These are phyloP conservation scores for Nycticryphes semicollaris DNA, from an alignment of 2,113 vertebrate genomes.

Conservation along the genomic window DNA sequence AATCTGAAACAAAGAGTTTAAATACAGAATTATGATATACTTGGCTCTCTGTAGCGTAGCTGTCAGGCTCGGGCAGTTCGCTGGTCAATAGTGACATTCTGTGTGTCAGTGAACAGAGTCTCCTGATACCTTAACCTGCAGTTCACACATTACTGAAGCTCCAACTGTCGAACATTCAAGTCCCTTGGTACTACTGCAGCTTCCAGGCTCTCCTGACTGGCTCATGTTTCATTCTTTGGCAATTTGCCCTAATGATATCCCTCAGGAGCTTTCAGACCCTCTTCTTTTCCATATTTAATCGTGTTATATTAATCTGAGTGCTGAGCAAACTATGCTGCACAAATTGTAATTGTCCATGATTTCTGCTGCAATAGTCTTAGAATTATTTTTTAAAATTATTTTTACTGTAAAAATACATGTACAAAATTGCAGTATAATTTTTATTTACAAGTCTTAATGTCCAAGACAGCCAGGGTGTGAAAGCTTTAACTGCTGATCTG, in stretches of 20 bases:
- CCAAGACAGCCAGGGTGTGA: background rate
- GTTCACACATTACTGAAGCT: slow-evolving; percentile 88
- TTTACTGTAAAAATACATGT: background rate
- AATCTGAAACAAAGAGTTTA: slow-evolving; percentile 64
- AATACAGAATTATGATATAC: slow-evolving; percentile 72
- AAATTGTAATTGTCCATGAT: slow-evolving; percentile 31
- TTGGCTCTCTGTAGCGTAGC: slow-evolving; percentile 67
- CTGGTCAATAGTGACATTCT: slow-evolving; percentile 94
- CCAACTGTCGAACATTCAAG: slow-evolving; percentile 81
- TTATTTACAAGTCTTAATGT: slow-evolving; percentile 9
- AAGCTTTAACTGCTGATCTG: slow-evolving; percentile 2
- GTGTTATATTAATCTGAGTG: slow-evolving; percentile 90
- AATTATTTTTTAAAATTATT: background rate
- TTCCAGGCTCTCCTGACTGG: slow-evolving; percentile 92
- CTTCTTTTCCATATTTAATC: slow-evolving; percentile 96
- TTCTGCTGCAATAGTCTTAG: background rate
- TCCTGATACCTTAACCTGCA: slow-evolving; percentile 82
- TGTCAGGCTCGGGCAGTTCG: slow-evolving; percentile 80
- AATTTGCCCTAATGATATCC: slow-evolving; percentile 99
- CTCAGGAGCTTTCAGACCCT: slow-evolving; percentile 90
- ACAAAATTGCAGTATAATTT: background rate
- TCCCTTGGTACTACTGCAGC: slow-evolving; percentile 88
- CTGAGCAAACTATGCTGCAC: slow-evolving; percentile 75
- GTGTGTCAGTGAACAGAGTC: slow-evolving; percentile 90
- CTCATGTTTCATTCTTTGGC: slow-evolving; percentile 99